phyloP scores from a whole-genome alignment of 1,140 invertebrate species.

The Melitaea cinxia region DNA sequence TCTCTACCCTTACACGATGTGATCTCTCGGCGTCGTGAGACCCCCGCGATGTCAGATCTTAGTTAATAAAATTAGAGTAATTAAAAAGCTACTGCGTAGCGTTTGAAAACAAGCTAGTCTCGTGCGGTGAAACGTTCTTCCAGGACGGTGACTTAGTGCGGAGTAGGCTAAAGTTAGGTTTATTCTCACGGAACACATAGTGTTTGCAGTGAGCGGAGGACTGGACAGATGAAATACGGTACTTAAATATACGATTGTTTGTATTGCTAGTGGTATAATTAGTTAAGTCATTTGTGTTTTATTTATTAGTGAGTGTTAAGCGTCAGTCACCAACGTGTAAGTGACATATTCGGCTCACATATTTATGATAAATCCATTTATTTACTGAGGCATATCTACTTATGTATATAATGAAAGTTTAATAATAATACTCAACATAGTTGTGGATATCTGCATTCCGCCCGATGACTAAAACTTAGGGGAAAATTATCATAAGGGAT shows the following conservation, averaged over 20 bases:
- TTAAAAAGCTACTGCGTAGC: constrained; percentile 43
- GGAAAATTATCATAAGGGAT: constrained; percentile 64
- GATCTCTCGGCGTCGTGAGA: constrained; percentile 9
- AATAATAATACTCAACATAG: constrained; percentile 79
- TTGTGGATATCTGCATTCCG: constrained; percentile 81
- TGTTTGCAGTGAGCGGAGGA: constrained; percentile 58
- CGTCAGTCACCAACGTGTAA: constrained; percentile 52
- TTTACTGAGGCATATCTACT: constrained; percentile 75
- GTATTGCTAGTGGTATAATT: constrained; percentile 70
- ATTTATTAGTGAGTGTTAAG: constrained; percentile 62
- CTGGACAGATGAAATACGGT: constrained; percentile 57
- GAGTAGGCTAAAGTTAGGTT: constrained; percentile 48
- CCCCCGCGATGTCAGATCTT: constrained; percentile 19
- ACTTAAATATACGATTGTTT: constrained; percentile 71
- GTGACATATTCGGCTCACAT: constrained; percentile 67
- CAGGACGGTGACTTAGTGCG: constrained; percentile 58
- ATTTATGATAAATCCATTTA: constrained; percentile 63
- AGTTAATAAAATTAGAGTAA: constrained; percentile 22
- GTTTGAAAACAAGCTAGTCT: constrained; percentile 61
- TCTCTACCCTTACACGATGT: constrained; percentile 45
- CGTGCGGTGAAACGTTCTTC: constrained; percentile 62
- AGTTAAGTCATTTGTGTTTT: constrained; percentile 55
- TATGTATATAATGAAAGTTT: constrained; percentile 76
- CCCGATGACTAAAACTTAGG: constrained; percentile 77
- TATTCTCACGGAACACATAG: constrained; percentile 63